Conservation (phyloP, 2,113 vertebrate species). For the Loxodonta africana region DNA sequence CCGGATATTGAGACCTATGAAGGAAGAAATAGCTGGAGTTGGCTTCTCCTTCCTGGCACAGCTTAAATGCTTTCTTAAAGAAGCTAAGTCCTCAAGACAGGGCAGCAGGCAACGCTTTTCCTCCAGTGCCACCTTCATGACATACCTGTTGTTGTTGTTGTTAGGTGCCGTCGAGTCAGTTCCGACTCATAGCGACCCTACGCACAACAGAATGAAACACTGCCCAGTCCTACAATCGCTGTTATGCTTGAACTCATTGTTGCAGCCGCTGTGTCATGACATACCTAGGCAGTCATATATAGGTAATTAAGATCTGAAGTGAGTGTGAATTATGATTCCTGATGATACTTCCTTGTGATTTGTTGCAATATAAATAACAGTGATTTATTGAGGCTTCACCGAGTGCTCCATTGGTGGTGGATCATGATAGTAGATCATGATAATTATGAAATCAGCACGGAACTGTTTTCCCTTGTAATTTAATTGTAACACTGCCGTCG, state of each 20-base stretch:
- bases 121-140: conserved; percentile 66
- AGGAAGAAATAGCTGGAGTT: background rate
- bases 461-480: conserved; percentile 84
- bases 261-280: conserved; percentile 34
- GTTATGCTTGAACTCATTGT: no score
- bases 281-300: conserved; percentile 77
- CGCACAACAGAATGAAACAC: no score
- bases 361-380: conserved; percentile 88
- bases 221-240: no score
- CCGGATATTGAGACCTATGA: background rate
- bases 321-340: conserved; percentile 86
- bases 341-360: conserved; percentile 86
- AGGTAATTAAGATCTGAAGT: conserved; percentile 85
- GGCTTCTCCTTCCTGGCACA: background rate
- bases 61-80: background rate
- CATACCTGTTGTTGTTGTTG: conserved; percentile 52
- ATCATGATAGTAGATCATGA: conserved; percentile 89
- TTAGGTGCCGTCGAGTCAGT: no score
- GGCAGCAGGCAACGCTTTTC: conserved; percentile 70
- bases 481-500: conserved; percentile 79
- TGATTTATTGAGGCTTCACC: conserved; percentile 88
- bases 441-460: conserved; percentile 88
- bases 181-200: no score
- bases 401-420: conserved; percentile 85
- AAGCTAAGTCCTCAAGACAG: background rate